Base-by-base conservation (phyloP, 2,113 vertebrate species). In the Silurus meridionalis region DNA sequence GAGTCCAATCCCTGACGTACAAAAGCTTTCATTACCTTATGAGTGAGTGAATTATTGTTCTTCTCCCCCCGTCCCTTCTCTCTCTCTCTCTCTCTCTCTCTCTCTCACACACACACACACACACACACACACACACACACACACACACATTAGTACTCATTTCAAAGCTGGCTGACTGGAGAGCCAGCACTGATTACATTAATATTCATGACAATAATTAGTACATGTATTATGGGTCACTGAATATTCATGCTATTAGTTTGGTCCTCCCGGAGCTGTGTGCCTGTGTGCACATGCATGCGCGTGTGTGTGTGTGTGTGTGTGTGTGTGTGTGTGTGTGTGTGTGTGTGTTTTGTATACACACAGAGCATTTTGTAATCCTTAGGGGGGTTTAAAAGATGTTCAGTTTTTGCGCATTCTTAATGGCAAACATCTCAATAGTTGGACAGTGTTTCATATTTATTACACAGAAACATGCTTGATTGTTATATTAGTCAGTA, bases 161-260 rank as follows among this genome's bases (percentile, higher is more conserved):
- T 96, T 96, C 92, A 95, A 95, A 95, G 96, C 95, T 57, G 96
- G 95, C 96, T 96, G 96, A 97, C 95, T 95, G 95, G 95, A 89
- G 93, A 95, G 93, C 91, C 88, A 92, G 95, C 96, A 96, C 96
- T 96, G 95, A 97, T 96, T 93, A 69, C 96, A 99, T 99, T 97
- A 98, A 98, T 99, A 99, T 99, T 99, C 97, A 99, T 98, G 97
- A 97, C 95, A 94, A 96, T 98, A 99, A 99, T 99, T 98, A 98
- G 96, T 97, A 92, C 92, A 93, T 89, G 89, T 91, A 97, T 97
- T 96, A 97, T 96, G 97, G 97, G 97, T 98, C 97, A 96, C 97
- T 99, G 97, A 98, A 98, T 98, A 98, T 98, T 98, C 98, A 98
- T 98, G 97, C 96, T 97, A 97, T 98, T 97, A 98, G 96, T 97